phyloP scores from a whole-genome alignment of 2,888 invertebrate genomes.

The Drosophila colorata region DNA sequence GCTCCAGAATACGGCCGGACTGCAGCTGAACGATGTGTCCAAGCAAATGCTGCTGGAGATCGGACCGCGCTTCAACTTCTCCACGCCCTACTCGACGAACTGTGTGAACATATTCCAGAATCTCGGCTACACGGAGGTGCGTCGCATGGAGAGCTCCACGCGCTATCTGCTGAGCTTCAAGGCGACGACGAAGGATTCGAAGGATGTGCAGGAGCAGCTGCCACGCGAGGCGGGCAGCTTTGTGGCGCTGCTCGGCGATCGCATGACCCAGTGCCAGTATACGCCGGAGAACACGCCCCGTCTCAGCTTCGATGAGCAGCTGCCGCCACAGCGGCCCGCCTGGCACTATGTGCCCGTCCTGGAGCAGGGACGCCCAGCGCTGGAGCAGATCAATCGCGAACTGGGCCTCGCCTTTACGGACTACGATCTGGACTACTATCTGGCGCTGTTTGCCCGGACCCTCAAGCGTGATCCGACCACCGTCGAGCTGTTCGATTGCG shows the following conservation, averaged over 20 bases:
- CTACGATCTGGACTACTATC: conserved; percentile 96
- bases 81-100: conserved; percentile 98
- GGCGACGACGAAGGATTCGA: too few species aligned
- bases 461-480: conserved; percentile 97
- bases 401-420: conserved; percentile 96
- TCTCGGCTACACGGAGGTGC: conserved; percentile 91
- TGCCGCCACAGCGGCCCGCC: conserved; percentile 89
- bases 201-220: background rate
- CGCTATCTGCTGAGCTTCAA: conserved; percentile 89
- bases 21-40: conserved; percentile 81
- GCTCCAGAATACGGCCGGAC: conserved; percentile 81
- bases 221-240: conserved; percentile 49
- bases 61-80: conserved; percentile 97
- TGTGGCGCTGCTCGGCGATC: conserved; percentile 92
- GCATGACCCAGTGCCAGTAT: conserved; percentile 97
- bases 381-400: conserved; percentile 92
- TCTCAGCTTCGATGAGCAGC: conserved; percentile 89
- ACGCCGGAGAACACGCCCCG: conserved; percentile 88
- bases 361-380: conserved; percentile 90
- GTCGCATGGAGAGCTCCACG: conserved; percentile 92
- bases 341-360: conserved; percentile 95
- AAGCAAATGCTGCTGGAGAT: conserved; percentile 90
- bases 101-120: conserved; percentile 97
- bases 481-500: conserved; percentile 98
- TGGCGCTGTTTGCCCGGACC: conserved; percentile 92